Evolutionary conservation across 2,797 vertebrate genomes (phyloP).

Genomic region (Gallinago stenura): DNA sequence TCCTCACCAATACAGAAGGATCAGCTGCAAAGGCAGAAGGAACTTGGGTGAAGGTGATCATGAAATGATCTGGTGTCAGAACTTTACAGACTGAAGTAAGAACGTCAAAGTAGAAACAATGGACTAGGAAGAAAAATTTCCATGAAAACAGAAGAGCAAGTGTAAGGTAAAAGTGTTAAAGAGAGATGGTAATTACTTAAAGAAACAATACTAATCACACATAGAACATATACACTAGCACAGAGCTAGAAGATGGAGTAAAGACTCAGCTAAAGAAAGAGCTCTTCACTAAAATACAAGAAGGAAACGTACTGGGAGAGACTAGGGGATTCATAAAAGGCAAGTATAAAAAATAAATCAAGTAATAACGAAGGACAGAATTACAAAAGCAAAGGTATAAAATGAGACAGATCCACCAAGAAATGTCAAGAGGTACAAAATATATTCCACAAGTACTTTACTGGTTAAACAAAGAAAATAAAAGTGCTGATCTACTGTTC

Average conservation of each 20-base stretch:
- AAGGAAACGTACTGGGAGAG: background rate
- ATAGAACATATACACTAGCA: background rate
- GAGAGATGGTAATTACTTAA: background rate
- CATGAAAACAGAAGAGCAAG: background rate
- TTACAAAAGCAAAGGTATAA: background rate
- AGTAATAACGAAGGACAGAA: background rate
- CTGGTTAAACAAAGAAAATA: background rate
- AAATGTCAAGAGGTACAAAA: background rate
- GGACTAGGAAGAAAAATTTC: background rate
- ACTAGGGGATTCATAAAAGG: background rate
- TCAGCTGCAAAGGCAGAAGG: background rate
- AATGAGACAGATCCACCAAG: background rate
- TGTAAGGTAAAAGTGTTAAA: background rate
- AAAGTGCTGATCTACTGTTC: background rate
- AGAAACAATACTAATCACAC: background rate
- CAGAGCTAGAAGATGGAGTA: background rate
- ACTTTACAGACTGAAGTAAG: background rate
- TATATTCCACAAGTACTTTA: background rate
- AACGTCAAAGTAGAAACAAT: slow-evolving; percentile 13
- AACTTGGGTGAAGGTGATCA: background rate
- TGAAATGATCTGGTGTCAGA: background rate
- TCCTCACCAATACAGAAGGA: background rate
- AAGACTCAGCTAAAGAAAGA: background rate
- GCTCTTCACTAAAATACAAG: background rate
- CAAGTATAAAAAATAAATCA: background rate